Evolutionary conservation across 2,113 vertebrate genomes (phyloP).

Genomic region (Penelope pileata): DNA sequence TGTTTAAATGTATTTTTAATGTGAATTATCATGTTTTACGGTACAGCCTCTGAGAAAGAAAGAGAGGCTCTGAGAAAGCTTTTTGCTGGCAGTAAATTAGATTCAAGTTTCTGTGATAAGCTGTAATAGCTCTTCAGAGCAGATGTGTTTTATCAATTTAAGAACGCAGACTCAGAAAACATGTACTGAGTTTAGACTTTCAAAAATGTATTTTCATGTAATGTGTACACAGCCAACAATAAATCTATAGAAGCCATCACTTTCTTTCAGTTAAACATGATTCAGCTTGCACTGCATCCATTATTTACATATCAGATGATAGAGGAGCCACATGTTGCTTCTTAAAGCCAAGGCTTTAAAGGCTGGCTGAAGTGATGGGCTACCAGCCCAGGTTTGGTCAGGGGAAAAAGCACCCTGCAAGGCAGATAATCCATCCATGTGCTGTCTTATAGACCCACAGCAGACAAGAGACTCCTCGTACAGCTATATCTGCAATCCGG

Average conservation of each 20-base stretch:
- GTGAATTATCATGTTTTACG: conserved; percentile 46
- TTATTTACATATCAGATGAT: neutral
- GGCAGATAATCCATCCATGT: neutral
- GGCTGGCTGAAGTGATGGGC: neutral
- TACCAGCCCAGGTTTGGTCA: neutral
- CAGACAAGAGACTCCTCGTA: neutral
- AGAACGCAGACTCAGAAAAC: conserved; percentile 29
- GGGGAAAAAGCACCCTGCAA: neutral
- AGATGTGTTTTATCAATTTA: conserved; percentile 70
- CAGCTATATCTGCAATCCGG: neutral
- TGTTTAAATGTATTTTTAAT: conserved; percentile 54
- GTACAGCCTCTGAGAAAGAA: conserved; percentile 13
- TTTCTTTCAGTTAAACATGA: neutral
- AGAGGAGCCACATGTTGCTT: neutral
- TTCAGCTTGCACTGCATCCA: conserved; percentile 2
- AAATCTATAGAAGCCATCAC: neutral
- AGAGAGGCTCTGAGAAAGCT: conserved; percentile 27
- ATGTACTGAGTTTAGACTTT: neutral
- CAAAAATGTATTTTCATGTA: conserved; percentile 12
- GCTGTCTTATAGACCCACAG: neutral
- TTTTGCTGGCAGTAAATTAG: conserved; percentile 51
- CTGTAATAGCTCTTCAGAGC: conserved; percentile 53
- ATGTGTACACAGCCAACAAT: conserved; percentile 37
- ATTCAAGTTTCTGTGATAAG: conserved; percentile 52
- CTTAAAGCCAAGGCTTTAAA: neutral